Conservation (phyloP, 2,113 vertebrate species). For the Channa argus region DNA sequence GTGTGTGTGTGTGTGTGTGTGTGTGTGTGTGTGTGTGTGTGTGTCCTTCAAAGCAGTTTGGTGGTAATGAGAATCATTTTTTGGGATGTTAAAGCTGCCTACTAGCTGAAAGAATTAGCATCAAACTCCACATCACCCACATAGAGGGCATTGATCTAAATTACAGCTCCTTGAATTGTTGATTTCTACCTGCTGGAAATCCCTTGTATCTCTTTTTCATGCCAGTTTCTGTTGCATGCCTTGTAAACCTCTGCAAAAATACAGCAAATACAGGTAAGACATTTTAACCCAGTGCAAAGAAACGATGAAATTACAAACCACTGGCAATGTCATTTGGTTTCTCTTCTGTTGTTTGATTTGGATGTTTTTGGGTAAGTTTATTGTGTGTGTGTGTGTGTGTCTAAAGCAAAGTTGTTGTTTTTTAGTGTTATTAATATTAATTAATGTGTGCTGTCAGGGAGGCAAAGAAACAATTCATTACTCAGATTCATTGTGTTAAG, state of each 20-base stretch:
- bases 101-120: conserved; percentile 68
- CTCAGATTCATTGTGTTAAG: conserved; percentile 76
- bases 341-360: background rate
- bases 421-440: conserved; percentile 80
- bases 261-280: conserved; percentile 41
- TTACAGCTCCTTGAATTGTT: conserved; percentile 78
- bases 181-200: conserved; percentile 66
- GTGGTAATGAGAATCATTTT: conserved; percentile 70
- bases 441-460: conserved; percentile 76
- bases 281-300: conserved; percentile 47
- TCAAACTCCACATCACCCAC: conserved; percentile 58
- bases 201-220: background rate
- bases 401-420: conserved; percentile 44
- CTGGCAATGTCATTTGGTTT: too few relatives aligned
- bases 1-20: background rate
- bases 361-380: background rate
- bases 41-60: conserved; percentile 51
- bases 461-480: conserved; percentile 76
- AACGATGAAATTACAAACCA: background rate
- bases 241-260: conserved; percentile 7
- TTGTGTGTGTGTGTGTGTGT: background rate
- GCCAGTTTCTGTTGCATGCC: background rate
- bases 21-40: conserved; percentile 1
- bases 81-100: conserved; percentile 54
- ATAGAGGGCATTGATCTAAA: conserved; percentile 69